Evolutionary conservation across 2,797 vertebrate genomes (phyloP).

Genomic region (Paratrypauchen microcephalus): DNA sequence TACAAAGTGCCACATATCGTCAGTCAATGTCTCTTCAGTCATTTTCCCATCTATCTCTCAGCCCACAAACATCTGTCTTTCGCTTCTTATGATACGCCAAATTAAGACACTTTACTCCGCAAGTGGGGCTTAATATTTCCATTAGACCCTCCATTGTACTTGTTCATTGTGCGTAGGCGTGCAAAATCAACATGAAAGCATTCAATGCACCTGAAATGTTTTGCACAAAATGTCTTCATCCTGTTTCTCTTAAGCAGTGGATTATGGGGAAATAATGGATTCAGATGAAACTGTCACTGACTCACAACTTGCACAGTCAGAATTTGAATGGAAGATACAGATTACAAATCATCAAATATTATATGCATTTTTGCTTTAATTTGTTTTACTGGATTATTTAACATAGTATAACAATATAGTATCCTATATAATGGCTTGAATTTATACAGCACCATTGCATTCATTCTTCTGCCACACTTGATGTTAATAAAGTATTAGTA

Average conservation of each 20-base stretch:
- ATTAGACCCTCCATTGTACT: constrained; percentile 49
- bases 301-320: not conserved
- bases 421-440: no score
- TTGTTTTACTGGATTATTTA: no score
- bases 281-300: not conserved
- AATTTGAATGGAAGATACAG: not conserved
- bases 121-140: constrained; percentile 48
- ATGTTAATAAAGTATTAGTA: no score
- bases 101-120: constrained; percentile 54
- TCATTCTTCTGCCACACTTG: no score
- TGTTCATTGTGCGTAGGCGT: constrained; percentile 28
- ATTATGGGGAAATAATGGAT: not conserved
- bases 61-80: constrained; percentile 8
- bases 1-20: constrained; percentile 19
- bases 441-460: no score
- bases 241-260: not conserved
- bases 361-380: no score
- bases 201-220: constrained; percentile 38
- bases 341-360: no score
- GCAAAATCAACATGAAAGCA: constrained; percentile 27
- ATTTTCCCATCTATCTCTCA: constrained; percentile 7
- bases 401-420: no score
- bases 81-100: constrained; percentile 24
- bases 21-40: constrained; percentile 16
- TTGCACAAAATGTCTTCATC: constrained; percentile 8